Evolutionary conservation across 2,888 invertebrate genomes (phyloP).

Genomic region (Hirtodrosophila histrioides): DNA sequence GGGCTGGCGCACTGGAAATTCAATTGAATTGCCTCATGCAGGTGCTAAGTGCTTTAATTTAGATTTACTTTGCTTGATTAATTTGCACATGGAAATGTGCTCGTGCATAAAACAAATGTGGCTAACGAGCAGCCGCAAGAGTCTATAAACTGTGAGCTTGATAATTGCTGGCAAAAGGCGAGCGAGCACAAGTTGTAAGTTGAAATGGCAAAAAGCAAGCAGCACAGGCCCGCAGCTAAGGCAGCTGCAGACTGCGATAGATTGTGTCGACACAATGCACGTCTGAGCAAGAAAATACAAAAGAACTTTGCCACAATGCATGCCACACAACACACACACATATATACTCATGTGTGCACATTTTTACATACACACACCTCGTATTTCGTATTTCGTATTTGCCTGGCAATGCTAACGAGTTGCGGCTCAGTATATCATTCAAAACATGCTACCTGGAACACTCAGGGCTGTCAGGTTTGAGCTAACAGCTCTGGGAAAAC

Average conservation of each 20-base stretch:
- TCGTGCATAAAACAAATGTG: slow-evolving; percentile 55
- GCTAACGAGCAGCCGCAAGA: slow-evolving; percentile 62
- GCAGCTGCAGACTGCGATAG: slow-evolving; percentile 36
- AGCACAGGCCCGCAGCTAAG: slow-evolving; percentile 2
- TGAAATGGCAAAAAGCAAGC: slow-evolving; percentile 43
- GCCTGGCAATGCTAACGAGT: slow-evolving; percentile 56
- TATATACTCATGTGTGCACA: too few species aligned
- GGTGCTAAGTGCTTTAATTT: slow-evolving; percentile 70
- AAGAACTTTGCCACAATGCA: slow-evolving; percentile 60
- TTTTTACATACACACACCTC: neutral
- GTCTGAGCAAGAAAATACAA: slow-evolving; percentile 56
- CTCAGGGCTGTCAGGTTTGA: slow-evolving; percentile 10
- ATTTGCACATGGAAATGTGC: slow-evolving; percentile 48
- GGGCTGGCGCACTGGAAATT: slow-evolving; percentile 35
- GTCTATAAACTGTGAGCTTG: slow-evolving; percentile 49
- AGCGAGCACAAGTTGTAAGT: slow-evolving; percentile 54
- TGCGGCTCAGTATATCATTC: slow-evolving; percentile 54
- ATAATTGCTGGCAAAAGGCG: slow-evolving; percentile 63
- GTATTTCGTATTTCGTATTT: slow-evolving; percentile 10
- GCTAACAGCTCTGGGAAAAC: slow-evolving; percentile 12
- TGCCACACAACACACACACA: slow-evolving; percentile 19
- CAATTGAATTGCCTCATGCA: slow-evolving; percentile 63
- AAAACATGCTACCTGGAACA: slow-evolving; percentile 34
- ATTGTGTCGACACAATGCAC: slow-evolving; percentile 65
- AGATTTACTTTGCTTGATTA: slow-evolving; percentile 59